Base-by-base conservation (phyloP, 2,888 invertebrate genomes). In the Esperia sulphurella region DNA sequence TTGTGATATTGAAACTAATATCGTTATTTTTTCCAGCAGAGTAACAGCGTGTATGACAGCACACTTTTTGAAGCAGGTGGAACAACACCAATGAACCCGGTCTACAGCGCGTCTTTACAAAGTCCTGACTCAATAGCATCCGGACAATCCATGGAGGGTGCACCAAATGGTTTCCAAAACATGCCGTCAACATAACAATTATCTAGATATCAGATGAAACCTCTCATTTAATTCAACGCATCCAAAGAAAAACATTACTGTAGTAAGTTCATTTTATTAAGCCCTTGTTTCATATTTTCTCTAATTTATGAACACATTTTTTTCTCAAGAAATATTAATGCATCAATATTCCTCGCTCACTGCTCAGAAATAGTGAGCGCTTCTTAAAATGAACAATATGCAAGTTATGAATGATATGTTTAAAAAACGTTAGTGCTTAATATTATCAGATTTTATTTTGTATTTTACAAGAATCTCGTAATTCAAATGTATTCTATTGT, bases 21-120 rank as follows among this genome's bases (percentile, higher is more conserved):
- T 4, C 33, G 21, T 21, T 21, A 21, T 2, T 21, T 21, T 49
- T 68, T 61, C 38, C 66, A 81, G 79, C 86, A 94, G 93, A 93
- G 92, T 66, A 93, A 93, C 87, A 93, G 93, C 71, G 92, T 93
- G 50, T 94, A 94, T 72, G 94, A 94, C 79, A 94, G 93, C 68
- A 94, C 94, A 48, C 90, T 94, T 57, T 93, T 94, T 77, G 93
- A 93, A 70, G 91, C 91, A 14, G 92, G 92, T 48, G 92, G 92
- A 55, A 83, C 91, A 5, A 92, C 93, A 1, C 93, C 93, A 1
- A 91, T 92, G 82, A 92, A 93, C 66, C 93, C 93, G 0, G 85
- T 92, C 33, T 93, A 94, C 75, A 92, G 93, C 61, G 93, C 94
- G 12, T 94, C 94, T 0, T 85, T 94, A 8, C 94, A 94, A 71